These are phyloP conservation scores for Pogonomyrmex californicus DNA, from an alignment of 1,140 invertebrate species.

Conservation along the genomic window DNA sequence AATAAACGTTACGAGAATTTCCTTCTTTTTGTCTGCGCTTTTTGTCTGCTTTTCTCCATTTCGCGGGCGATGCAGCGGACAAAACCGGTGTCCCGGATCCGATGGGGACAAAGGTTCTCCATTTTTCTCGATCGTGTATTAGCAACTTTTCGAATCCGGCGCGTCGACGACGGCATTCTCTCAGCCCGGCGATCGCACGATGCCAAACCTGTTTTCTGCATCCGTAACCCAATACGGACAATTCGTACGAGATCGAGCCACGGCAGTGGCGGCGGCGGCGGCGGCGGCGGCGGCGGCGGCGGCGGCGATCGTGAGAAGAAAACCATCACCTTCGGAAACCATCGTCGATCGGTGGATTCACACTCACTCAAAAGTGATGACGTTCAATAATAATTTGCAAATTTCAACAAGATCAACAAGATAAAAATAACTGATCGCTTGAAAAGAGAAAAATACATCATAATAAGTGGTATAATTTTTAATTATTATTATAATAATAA, in stretches of 20 bases:
- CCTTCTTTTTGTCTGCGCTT: not conserved
- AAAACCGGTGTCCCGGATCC: not conserved
- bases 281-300: slow-evolving; percentile 17
- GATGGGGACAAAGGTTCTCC: slow-evolving; percentile 39
- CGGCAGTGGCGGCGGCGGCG: slow-evolving; percentile 10
- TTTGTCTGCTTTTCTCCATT: not conserved
- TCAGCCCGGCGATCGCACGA: slow-evolving; percentile 12
- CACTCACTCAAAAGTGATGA: not conserved
- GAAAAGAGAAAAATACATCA: not conserved
- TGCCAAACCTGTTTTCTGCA: slow-evolving; percentile 68
- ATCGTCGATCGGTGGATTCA: slow-evolving; percentile 30
- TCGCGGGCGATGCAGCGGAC: not conserved
- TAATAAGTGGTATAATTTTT: not conserved
- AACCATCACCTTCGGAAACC: slow-evolving; percentile 41
- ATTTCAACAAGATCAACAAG: not conserved
- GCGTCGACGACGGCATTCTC: slow-evolving; percentile 8
- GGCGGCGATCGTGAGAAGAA: slow-evolving; percentile 47
- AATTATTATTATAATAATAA: not conserved
- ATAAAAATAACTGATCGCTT: not conserved
- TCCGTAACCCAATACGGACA: slow-evolving; percentile 63
- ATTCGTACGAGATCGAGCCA: slow-evolving; percentile 64
- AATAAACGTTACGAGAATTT: not conserved
- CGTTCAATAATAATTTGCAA: not conserved
- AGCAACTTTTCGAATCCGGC: slow-evolving; percentile 39
- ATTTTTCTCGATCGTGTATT: slow-evolving; percentile 57